phyloP scores from a whole-genome alignment of 2,113 vertebrate species.

The Willisornis vidua region DNA sequence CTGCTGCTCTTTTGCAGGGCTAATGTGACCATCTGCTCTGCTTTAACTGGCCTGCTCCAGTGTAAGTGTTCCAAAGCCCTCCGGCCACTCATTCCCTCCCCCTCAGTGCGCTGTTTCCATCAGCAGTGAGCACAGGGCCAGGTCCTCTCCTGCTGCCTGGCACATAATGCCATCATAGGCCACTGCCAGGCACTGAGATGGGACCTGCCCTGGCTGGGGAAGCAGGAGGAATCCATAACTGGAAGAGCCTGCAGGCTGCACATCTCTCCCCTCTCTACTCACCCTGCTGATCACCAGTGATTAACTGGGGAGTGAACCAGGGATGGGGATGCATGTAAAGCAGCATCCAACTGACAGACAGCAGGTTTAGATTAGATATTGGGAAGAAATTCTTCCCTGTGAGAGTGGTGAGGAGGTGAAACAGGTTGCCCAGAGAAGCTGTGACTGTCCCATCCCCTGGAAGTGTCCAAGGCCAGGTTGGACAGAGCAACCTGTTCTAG shows the following conservation, averaged over 20 bases:
- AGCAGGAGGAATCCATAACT: not conserved
- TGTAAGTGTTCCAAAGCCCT: not conserved
- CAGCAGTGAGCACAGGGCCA: not conserved
- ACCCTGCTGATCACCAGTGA: not conserved
- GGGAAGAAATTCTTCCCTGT: not conserved
- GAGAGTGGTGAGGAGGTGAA: not conserved
- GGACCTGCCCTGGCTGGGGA: not conserved
- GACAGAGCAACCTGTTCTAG: rapidly evolving
- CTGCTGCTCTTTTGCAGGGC: not conserved
- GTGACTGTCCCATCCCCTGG: not conserved
- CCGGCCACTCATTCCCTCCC: not conserved
- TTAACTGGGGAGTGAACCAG: not conserved
- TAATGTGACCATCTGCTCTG: constrained; percentile 57
- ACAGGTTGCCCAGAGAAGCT: not conserved
- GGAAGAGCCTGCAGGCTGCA: not conserved
- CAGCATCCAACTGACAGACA: not conserved
- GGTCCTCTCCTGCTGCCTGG: not conserved
- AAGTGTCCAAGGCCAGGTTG: not conserved
- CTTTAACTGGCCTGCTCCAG: not conserved
- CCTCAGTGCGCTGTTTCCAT: not conserved
- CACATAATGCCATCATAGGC: rapidly evolving
- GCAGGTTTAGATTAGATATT: not conserved
- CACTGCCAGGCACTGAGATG: not conserved
- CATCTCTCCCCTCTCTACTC: not conserved
- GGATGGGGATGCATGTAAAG: not conserved